These are phyloP conservation scores for Barnardius zonarius DNA, from an alignment of 2,113 vertebrate species.

Conservation along the genomic window DNA sequence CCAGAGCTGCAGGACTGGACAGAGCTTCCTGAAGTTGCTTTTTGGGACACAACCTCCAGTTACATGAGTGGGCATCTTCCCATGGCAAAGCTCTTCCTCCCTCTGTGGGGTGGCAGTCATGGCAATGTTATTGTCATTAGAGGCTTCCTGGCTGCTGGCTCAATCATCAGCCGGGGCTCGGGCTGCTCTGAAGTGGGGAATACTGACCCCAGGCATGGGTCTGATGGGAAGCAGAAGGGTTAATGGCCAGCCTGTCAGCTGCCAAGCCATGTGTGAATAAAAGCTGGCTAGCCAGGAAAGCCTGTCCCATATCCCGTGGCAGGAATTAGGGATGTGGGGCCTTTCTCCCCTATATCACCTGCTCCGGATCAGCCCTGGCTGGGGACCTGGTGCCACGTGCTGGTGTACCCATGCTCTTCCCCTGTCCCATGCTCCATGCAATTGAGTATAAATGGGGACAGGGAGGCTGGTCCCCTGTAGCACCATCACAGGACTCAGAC, in stretches of 20 bases:
- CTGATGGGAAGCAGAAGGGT: neutral
- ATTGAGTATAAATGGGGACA: neutral
- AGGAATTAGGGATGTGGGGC: neutral
- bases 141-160: neutral
- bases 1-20: neutral
- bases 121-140: rapidly evolving
- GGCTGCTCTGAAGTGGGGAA: neutral
- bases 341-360: slow-evolving; percentile 10
- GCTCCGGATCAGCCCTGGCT: neutral
- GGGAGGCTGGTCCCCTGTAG: neutral
- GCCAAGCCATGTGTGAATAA: slow-evolving; percentile 1
- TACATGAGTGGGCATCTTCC: neutral
- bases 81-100: neutral
- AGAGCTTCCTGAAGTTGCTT: neutral
- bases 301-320: slow-evolving; percentile 14
- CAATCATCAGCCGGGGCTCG: neutral
- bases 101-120: rapidly evolving
- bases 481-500: neutral
- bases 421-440: neutral
- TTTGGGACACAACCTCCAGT: neutral
- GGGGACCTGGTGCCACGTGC: neutral
- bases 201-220: rapidly evolving
- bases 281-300: neutral
- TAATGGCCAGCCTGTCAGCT: neutral
- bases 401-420: rapidly evolving